Percentiles rank a stretch among this genome's conserved stretches.
phyloP scores from a whole-genome alignment of 2,113 vertebrate species.

The Malurus elegans region DNA sequence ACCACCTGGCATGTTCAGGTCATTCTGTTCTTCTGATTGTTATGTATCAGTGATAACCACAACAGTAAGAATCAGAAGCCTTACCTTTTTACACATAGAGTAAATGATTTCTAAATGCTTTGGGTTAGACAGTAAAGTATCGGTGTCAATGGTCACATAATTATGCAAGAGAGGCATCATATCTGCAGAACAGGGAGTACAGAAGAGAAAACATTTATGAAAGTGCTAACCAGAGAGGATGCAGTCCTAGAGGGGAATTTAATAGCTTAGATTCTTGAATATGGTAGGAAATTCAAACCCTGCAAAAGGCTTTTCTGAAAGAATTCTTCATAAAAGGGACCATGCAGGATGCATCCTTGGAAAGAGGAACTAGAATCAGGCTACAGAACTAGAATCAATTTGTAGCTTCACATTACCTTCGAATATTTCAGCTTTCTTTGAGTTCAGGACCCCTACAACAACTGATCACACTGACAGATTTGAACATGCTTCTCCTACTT shows the following conservation, averaged over 20 bases:
- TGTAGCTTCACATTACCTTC: neutral
- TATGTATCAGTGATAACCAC: neutral
- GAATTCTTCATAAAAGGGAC: neutral
- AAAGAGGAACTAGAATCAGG: neutral
- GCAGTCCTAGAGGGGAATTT: neutral
- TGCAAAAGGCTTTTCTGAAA: neutral
- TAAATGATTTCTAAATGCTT: slow-evolving; percentile 96
- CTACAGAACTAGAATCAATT: neutral
- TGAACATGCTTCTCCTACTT: neutral
- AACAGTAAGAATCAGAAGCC: neutral
- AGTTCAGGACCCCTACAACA: neutral
- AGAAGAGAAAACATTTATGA: neutral
- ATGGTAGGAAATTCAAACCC: neutral
- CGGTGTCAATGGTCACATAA: slow-evolving; percentile 96
- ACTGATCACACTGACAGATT: neutral
- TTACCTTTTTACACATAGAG: slow-evolving; percentile 97
- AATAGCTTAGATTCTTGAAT: neutral
- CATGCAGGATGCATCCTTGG: neutral
- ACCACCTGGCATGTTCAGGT: neutral
- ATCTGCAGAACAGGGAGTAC: slow-evolving; percentile 74
- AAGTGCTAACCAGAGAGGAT: neutral
- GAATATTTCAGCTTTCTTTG: neutral
- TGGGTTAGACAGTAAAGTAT: slow-evolving; percentile 88
- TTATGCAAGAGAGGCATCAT: slow-evolving; percentile 99
- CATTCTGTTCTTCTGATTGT: neutral